These are phyloP conservation scores for Heterodera filipjevi DNA, from an alignment of 2,888 invertebrate species.

Conservation along the genomic window DNA sequence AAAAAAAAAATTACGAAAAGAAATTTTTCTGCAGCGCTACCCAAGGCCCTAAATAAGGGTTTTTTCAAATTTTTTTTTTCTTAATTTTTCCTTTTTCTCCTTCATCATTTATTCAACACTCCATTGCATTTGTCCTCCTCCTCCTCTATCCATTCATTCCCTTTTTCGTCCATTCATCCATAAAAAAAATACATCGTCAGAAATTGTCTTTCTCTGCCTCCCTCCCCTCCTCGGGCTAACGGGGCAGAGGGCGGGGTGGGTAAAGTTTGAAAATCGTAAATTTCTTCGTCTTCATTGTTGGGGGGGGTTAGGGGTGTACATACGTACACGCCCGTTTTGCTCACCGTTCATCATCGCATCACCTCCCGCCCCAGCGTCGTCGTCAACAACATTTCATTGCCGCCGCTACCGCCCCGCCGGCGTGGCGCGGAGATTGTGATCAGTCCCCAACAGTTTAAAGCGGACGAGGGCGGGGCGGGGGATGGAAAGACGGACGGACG, in stretches of 20 bases:
- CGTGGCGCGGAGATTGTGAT: neutral
- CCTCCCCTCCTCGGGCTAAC: neutral
- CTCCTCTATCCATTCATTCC: neutral
- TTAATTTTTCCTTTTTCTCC: no score
- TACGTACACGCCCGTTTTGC: no score
- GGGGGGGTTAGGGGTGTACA: no score
- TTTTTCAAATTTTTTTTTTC: no score
- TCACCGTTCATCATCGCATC: neutral
- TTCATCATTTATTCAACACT: neutral
- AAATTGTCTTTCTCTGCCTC: neutral
- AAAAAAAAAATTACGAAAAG: no score
- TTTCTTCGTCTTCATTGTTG: neutral
- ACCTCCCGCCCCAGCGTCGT: no score
- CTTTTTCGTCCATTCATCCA: conserved; percentile 5
- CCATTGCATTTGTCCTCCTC: neutral
- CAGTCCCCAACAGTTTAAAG: neutral
- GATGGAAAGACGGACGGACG: no score
- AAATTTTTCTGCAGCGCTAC: no score
- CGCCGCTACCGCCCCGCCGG: no score
- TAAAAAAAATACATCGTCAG: neutral
- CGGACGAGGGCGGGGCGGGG: neutral
- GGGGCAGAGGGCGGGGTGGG: neutral
- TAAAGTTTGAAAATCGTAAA: neutral
- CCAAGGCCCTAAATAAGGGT: no score
- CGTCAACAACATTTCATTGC: neutral